Percentiles rank a stretch among this genome's conserved stretches.
These are phyloP conservation scores for Stenotaenia linearis DNA, from an alignment of 2,888 invertebrate species.

Conservation along the genomic window DNA sequence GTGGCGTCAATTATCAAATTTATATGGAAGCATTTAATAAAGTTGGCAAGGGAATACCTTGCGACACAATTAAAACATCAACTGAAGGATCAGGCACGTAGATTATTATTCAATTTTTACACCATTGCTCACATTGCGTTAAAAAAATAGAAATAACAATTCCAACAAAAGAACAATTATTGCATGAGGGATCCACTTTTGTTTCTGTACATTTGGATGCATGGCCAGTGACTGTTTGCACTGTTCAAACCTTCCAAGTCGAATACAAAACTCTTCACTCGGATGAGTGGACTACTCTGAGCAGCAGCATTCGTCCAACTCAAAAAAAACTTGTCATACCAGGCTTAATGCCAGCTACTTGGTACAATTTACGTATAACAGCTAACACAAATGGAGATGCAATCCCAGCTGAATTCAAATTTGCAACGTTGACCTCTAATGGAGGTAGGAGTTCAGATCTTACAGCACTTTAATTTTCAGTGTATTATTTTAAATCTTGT, in stretches of 20 bases:
- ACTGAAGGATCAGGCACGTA: slow-evolving; percentile 33
- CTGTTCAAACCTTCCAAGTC: slow-evolving; percentile 27
- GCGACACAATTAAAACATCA: slow-evolving; percentile 26
- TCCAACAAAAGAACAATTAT: slow-evolving; percentile 30
- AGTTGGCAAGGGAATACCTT: slow-evolving; percentile 30
- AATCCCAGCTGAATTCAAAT: slow-evolving; percentile 28
- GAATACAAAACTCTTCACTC: slow-evolving; percentile 28
- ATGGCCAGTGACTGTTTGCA: slow-evolving; percentile 32
- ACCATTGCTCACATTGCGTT: background rate
- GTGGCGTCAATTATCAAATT: slow-evolving; percentile 35
- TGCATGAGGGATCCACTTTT: slow-evolving; percentile 29
- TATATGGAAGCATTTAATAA: slow-evolving; percentile 33
- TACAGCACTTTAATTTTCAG: too few species aligned
- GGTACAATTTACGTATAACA: slow-evolving; percentile 34
- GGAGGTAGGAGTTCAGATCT: too few species aligned
- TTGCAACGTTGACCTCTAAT: slow-evolving; percentile 32
- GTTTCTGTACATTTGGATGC: slow-evolving; percentile 29
- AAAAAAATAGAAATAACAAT: slow-evolving; percentile 7
- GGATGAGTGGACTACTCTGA: slow-evolving; percentile 28
- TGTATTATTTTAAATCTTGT: too few species aligned
- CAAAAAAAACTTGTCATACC: slow-evolving; percentile 29
- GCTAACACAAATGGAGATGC: slow-evolving; percentile 32
- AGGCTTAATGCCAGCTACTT: slow-evolving; percentile 33
- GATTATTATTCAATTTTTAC: background rate
- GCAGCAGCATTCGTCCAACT: slow-evolving; percentile 29